Evolutionary conservation across 2,888 invertebrate species (phyloP).

Genomic region (Drosophila infuscata): DNA sequence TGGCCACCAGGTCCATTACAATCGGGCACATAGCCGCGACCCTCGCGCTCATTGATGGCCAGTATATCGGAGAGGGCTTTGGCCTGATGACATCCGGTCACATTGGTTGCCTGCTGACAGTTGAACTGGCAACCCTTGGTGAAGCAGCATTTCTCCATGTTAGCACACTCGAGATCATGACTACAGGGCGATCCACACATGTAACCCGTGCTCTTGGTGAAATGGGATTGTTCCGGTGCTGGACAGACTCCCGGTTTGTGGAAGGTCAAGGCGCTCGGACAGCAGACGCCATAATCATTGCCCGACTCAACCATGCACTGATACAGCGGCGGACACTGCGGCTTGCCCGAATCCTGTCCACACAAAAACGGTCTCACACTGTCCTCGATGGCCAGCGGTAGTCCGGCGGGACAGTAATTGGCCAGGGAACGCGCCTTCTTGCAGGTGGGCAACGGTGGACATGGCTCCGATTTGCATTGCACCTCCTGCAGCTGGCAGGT

Average conservation of each 20-base stretch:
- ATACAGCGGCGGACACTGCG: conserved; percentile 93
- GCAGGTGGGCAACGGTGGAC: conserved; percentile 94
- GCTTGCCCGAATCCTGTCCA: conserved; percentile 92
- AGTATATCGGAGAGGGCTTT: conserved; percentile 91
- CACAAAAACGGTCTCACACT: conserved; percentile 93
- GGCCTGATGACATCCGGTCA: conserved; percentile 92
- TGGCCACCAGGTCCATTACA: conserved; percentile 89
- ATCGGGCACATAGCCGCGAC: conserved; percentile 93
- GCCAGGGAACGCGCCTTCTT: conserved; percentile 91
- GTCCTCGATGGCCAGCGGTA: conserved; percentile 90
- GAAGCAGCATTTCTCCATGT: conserved; percentile 92
- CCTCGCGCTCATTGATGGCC: conserved; percentile 91
- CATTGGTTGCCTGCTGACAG: conserved; percentile 91
- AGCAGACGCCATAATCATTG: conserved; percentile 95
- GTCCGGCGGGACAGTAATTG: conserved; percentile 92
- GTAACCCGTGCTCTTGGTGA: conserved; percentile 83
- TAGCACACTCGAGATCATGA: conserved; percentile 93
- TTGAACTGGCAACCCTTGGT: conserved; percentile 90
- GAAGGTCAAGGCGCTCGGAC: conserved; percentile 91
- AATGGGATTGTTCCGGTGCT: conserved; percentile 84
- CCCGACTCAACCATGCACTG: conserved; percentile 92
- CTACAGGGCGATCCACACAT: conserved; percentile 89
- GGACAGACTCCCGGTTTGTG: conserved; percentile 93
- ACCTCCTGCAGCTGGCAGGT: conserved; percentile 92
- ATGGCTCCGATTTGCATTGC: conserved; percentile 91